phyloP scores from a whole-genome alignment of 1,140 invertebrate genomes.

The Cylas formicarius region DNA sequence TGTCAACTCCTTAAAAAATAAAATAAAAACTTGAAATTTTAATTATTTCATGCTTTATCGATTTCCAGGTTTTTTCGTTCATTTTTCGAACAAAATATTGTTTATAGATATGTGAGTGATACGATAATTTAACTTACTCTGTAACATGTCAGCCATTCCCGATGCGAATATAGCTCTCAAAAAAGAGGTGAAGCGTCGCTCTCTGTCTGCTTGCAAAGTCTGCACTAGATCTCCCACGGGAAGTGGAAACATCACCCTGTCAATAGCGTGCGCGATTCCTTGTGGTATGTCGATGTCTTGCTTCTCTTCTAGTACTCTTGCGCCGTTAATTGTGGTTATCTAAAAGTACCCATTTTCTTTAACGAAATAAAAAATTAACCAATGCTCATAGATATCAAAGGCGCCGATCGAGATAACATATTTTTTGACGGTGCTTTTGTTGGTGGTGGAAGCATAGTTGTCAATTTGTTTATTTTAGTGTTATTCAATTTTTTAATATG shows the following conservation, averaged over 20 bases:
- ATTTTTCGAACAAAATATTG: neutral
- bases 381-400: too few species aligned
- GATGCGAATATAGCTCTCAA: constrained; percentile 66
- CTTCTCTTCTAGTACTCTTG: constrained; percentile 67
- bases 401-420: too few species aligned
- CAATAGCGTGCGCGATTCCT: constrained; percentile 78
- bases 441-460: too few species aligned
- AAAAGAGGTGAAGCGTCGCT: constrained; percentile 70
- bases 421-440: too few species aligned
- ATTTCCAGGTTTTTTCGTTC: too few species aligned
- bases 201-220: constrained; percentile 72
- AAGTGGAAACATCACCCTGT: constrained; percentile 80
- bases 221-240: constrained; percentile 76
- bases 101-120: constrained; percentile 7
- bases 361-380: too few species aligned
- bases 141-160: constrained; percentile 63
- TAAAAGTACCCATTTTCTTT: too few species aligned
- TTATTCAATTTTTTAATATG: too few species aligned
- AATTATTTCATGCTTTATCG: constrained; percentile 1
- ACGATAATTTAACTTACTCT: constrained; percentile 47
- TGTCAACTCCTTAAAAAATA: too few species aligned
- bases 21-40: too few species aligned
- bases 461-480: too few species aligned
- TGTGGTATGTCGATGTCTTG: constrained; percentile 74
- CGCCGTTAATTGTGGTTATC: constrained; percentile 78